phyloP scores from a whole-genome alignment of 2,888 invertebrate genomes.

The Sesia bembeciformis region DNA sequence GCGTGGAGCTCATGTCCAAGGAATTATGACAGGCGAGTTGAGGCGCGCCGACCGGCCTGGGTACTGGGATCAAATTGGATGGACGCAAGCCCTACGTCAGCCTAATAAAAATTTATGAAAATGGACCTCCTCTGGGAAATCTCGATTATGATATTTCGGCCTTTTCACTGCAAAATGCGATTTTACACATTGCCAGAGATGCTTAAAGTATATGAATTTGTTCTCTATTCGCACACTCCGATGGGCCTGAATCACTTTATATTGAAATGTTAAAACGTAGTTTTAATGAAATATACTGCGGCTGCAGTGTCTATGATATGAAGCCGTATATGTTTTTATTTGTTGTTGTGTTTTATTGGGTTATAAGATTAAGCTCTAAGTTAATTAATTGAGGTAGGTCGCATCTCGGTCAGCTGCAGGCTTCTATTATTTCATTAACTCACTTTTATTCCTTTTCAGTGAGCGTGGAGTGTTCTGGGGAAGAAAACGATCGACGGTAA shows the following conservation, averaged over 20 bases:
- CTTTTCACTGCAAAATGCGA: conserved; percentile 22
- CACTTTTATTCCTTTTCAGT: conserved; percentile 36
- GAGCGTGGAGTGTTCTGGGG: conserved; percentile 18
- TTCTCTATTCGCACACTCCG: not conserved
- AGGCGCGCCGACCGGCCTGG: conserved; percentile 10
- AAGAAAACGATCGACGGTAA: conserved; percentile 42
- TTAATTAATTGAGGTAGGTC: conserved; percentile 25
- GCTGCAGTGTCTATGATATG: not conserved
- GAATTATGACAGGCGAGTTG: conserved; percentile 13
- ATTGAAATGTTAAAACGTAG: not conserved
- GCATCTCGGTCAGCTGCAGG: conserved; percentile 21
- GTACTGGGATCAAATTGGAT: conserved; percentile 25
- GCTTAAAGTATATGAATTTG: not conserved
- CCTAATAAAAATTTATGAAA: conserved; percentile 33
- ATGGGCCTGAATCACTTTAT: not conserved
- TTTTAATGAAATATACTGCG: not conserved
- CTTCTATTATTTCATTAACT: conserved; percentile 47
- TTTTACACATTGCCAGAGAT: conserved; percentile 18
- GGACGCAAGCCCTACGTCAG: conserved; percentile 17
- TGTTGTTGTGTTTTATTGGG: not conserved
- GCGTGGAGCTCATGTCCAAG: conserved; percentile 6
- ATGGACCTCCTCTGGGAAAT: conserved; percentile 40
- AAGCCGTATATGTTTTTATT: too few species aligned
- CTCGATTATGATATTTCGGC: conserved; percentile 20
- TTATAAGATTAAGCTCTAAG: not conserved